Conservation (phyloP, 2,797 vertebrate species). For the Glyptemys insculpta region DNA sequence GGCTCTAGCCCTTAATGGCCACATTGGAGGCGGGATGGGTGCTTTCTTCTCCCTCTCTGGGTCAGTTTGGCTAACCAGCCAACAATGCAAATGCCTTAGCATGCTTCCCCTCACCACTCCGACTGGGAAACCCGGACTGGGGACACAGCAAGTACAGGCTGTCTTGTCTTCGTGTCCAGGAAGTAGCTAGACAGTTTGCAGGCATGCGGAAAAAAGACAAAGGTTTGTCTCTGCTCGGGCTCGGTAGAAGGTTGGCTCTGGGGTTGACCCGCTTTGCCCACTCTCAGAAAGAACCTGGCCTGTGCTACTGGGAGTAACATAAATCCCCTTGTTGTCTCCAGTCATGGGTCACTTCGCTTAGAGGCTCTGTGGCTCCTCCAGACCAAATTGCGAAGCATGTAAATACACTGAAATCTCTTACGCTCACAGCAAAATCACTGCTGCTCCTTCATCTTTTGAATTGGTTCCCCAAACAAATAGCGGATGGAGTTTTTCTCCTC, state of each 20-base stretch:
- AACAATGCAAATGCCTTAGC: neutral
- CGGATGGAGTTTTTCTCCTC: neutral
- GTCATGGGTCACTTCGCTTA: neutral
- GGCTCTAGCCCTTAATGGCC: constrained; percentile 7
- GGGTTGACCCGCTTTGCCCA: neutral
- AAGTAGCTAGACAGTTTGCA: neutral
- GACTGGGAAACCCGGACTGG: too few species aligned
- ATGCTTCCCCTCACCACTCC: too few species aligned
- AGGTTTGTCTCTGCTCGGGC: rapidly evolving
- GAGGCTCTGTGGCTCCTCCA: neutral
- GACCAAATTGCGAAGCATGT: neutral
- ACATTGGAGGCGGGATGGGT: neutral
- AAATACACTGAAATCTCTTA: neutral
- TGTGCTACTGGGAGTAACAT: neutral
- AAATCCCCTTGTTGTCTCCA: neutral
- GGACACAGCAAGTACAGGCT: neutral
- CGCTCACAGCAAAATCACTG: neutral
- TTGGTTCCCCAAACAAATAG: neutral
- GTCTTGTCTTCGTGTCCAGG: rapidly evolving
- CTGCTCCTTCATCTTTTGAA: rapidly evolving
- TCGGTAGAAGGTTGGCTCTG: neutral
- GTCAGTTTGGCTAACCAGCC: neutral
- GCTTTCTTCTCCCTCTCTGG: neutral
- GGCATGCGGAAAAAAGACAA: neutral
- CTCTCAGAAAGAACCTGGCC: neutral